Evolutionary conservation across 1,140 invertebrate species (phyloP), one percentile per base, ranked within the genome.

Genomic region (Vanessa atalanta): DNA sequence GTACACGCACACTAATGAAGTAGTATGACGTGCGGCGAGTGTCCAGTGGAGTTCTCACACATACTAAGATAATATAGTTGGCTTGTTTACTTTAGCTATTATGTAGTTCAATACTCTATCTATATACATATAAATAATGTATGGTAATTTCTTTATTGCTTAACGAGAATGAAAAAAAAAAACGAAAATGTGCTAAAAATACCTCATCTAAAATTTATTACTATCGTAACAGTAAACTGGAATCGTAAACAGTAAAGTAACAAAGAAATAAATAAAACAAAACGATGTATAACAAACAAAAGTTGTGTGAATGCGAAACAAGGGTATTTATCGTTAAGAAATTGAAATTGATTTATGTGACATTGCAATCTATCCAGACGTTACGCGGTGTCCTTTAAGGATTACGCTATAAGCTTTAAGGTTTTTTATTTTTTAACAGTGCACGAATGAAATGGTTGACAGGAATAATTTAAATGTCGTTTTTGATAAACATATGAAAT

Each of bases 291-390:
- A 14, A 51, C 26, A 11, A 63, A 23, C 26, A 23, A 16, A 31
- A 69, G 66, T 55, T 55, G 57, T 47, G 66, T 20, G 55, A 69
- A 68, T 15, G 66, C 16, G 50, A 57, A 69, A 55, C 53, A 26
- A 37, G n/a, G 26, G 37, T 69, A 69, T 69, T 60, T 69, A 55
- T 69, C 43, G 66, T 57, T 69, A 43, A 26, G 37, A 65, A 65
- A 72, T 72, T 72, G 63, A 65, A 72, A 72, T 72, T 72, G 70
- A 72, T 72, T 72, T 72, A 72, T 65, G 63, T 31, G 61, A 72
- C 50, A 65, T 65, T 47, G 70, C 70, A 48, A 65, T 37, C 50
- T 55, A 37, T 55, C 26, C 50, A 37, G 23, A 51, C 16, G n/a
- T 26, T 51, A 63, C 20, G 70, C 70, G 63, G 70, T 65, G 48